Conservation (phyloP, 2,888 invertebrate species). For the Lasius platythorax region DNA sequence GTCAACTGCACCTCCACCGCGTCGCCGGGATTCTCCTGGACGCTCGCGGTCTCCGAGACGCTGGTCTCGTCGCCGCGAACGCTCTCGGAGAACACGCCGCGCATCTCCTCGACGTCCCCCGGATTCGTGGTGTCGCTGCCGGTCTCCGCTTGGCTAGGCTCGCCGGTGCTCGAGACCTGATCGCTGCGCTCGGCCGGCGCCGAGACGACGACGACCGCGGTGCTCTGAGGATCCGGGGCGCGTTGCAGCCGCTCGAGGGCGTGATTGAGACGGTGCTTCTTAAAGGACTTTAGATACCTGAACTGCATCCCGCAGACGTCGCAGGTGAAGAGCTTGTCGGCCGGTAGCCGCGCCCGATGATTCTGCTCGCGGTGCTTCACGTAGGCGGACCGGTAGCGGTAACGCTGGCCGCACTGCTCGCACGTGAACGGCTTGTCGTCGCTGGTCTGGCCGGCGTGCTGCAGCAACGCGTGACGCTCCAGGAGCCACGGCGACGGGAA, state of each 20-base stretch:
- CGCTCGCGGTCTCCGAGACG: slow-evolving; percentile 78
- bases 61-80: slow-evolving; percentile 82
- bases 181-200: slow-evolving; percentile 87
- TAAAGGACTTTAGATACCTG: slow-evolving; percentile 95
- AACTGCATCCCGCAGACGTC: slow-evolving; percentile 98
- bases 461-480: slow-evolving; percentile 94
- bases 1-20: slow-evolving; percentile 63
- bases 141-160: slow-evolving; percentile 87
- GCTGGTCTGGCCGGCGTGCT: slow-evolving; percentile 90
- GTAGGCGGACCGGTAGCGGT: slow-evolving; percentile 94
- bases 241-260: slow-evolving; percentile 94
- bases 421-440: slow-evolving; percentile 96
- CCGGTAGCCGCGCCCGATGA: slow-evolving; percentile 94
- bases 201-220: slow-evolving; percentile 68
- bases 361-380: slow-evolving; percentile 95
- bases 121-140: slow-evolving; percentile 87
- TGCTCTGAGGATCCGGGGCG: slow-evolving; percentile 78
- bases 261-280: slow-evolving; percentile 95
- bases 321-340: slow-evolving; percentile 96
- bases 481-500: slow-evolving; percentile 96
- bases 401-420: slow-evolving; percentile 96
- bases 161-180: slow-evolving; percentile 91
- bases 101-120: slow-evolving; percentile 85
- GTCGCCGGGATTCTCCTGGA: slow-evolving; percentile 77
- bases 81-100: slow-evolving; percentile 69